Evolutionary conservation across 2,113 vertebrate species (phyloP).

Genomic region (Rhadina sibilatrix): DNA sequence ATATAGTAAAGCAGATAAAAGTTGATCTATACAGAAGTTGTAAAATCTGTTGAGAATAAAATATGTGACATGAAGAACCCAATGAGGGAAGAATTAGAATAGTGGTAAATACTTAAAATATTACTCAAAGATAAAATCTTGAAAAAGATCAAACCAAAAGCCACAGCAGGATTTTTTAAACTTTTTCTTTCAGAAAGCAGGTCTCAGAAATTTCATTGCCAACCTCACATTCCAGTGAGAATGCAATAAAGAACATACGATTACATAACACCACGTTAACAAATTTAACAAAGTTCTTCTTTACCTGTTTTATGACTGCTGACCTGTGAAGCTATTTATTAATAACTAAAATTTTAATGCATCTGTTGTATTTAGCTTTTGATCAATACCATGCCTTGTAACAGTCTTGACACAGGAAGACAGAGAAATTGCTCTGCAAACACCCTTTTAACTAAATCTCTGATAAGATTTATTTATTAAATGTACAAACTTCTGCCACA

Average conservation of each 20-base stretch:
- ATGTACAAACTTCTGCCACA: background rate
- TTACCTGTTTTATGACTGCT: background rate
- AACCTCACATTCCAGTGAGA: background rate
- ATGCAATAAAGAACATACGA: background rate
- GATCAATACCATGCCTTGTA: background rate
- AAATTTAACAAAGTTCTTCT: background rate
- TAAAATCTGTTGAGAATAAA: background rate
- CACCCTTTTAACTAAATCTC: background rate
- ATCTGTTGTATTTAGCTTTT: background rate
- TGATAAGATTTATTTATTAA: conserved; percentile 35
- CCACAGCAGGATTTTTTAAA: background rate
- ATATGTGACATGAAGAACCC: background rate
- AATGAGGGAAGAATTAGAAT: background rate
- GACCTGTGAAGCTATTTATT: background rate
- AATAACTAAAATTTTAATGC: background rate
- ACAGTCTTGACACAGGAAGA: background rate
- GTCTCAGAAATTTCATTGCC: background rate
- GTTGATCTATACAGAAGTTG: background rate
- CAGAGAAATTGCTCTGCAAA: background rate
- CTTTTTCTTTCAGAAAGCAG: background rate
- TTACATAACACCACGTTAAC: background rate
- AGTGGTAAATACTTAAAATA: background rate
- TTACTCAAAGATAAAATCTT: background rate
- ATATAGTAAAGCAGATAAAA: background rate
- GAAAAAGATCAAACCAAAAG: background rate